Conservation (phyloP, 2,113 vertebrate species). For the Corythaeola cristata region DNA sequence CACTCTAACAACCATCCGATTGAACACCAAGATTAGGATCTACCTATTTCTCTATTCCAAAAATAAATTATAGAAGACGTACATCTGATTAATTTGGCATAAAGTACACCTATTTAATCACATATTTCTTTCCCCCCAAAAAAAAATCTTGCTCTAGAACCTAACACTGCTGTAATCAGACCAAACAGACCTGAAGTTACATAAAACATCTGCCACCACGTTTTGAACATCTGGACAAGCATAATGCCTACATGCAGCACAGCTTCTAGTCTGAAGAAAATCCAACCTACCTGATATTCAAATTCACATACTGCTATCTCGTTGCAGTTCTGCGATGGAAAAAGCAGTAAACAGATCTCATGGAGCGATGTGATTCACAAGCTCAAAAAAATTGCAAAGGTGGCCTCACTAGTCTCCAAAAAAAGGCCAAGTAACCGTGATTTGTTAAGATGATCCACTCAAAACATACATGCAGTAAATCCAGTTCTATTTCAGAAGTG, state of each 20-base stretch:
- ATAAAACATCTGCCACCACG: not conserved
- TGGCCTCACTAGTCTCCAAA: not conserved
- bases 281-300: not conserved
- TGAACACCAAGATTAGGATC: not conserved
- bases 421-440: not conserved
- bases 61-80: not conserved
- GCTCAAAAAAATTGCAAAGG: not conserved
- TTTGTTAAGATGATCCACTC: not conserved
- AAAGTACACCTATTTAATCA: not conserved
- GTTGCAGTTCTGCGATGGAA: not conserved
- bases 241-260: not conserved
- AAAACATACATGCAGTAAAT: not conserved
- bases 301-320: not conserved
- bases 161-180: not conserved
- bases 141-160: not conserved
- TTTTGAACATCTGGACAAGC: not conserved
- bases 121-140: fast-evolving
- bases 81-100: not conserved
- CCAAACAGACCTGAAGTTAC: not conserved
- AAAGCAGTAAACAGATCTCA: not conserved
- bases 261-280: not conserved
- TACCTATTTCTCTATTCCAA: not conserved
- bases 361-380: not conserved
- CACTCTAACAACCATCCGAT: not conserved
- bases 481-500: not conserved